Evolutionary conservation across 1,140 invertebrate genomes (phyloP).

Genomic region (Drosophila ohnishii): DNA sequence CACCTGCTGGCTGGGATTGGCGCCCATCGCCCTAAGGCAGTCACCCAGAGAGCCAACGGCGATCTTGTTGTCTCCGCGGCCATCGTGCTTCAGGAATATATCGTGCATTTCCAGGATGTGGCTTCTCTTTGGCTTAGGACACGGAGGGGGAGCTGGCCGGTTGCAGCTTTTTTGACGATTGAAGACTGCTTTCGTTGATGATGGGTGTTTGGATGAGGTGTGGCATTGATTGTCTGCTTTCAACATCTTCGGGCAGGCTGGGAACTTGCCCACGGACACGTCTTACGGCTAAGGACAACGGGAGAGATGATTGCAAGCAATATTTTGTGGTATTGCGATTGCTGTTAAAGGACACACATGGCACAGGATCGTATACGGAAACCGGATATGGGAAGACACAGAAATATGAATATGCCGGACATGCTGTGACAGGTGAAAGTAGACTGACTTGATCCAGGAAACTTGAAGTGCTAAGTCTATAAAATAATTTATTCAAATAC

Average conservation of each 20-base stretch:
- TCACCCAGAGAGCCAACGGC: slow-evolving; percentile 53
- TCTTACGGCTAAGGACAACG: neutral
- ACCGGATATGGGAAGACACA: slow-evolving; percentile 53
- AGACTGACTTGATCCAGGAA: slow-evolving; percentile 23
- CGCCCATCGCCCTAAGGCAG: slow-evolving; percentile 79
- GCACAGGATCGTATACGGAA: slow-evolving; percentile 22
- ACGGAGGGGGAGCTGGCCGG: slow-evolving; percentile 7
- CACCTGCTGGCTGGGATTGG: slow-evolving; percentile 82
- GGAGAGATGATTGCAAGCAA: slow-evolving; percentile 13
- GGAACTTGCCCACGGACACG: neutral
- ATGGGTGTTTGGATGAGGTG: slow-evolving; percentile 11
- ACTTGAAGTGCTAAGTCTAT: neutral
- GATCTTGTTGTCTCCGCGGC: slow-evolving; percentile 57
- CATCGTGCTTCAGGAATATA: slow-evolving; percentile 40
- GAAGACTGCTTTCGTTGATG: neutral
- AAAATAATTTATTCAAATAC: neutral
- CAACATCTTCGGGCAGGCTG: slow-evolving; percentile 8
- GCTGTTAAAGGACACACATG: slow-evolving; percentile 35
- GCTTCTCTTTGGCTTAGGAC: slow-evolving; percentile 11
- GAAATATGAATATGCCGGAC: slow-evolving; percentile 50
- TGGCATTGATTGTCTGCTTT: neutral
- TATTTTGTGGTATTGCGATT: slow-evolving; percentile 1
- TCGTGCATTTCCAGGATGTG: slow-evolving; percentile 33
- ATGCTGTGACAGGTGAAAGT: slow-evolving; percentile 64
- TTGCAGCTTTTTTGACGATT: neutral